Evolutionary conservation across 2,113 vertebrate species (phyloP), one percentile per base, ranked within the genome.

Genomic region (Silurus asotus): DNA sequence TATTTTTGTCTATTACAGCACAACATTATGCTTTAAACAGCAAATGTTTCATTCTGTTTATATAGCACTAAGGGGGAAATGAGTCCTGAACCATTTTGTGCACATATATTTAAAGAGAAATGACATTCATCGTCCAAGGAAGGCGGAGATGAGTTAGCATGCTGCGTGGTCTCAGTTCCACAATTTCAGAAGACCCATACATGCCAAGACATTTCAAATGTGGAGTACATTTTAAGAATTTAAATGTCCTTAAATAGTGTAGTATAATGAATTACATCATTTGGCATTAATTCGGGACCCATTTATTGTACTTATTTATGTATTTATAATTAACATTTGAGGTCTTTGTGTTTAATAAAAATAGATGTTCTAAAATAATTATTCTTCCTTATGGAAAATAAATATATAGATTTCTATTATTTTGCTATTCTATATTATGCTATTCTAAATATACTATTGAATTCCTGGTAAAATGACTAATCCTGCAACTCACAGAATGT

Each of bases 11-110:
- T 28, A 78, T 56, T 58, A 78, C n/a, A 28, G 25, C 53, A 58
- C 53, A 78, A 78, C 51, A 78, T 78, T 78, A 78, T 56, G 53
- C 25, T 58, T 28, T 77, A 77, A 77, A 77, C 75, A 56, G 53
- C n/a, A 13, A 37, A 53, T 78, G 75, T 37, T 58, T 4, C 20
- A 51, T 51, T 75, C 20, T 51, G 20, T n/a, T 53, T 75, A n/a
- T 51, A 49, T 74, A 51, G 19, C 48, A 77, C n/a, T 56, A 25
- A 77, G 4, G 4, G 14, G 75, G 25, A 78, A 78, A 17, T 76
- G 13, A 76, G 56, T 56, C 51, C 53, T 78, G 75, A 37, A 78
- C 53, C 3, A 37, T 15, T 53, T 15, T 58, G 75, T 56, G 14
- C 23, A 17, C 11, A 25, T 55, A 13, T 53, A 76, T 76, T 25